Base-by-base conservation (phyloP, 23 tunicate species). In the Trididemnum clinides region DNA sequence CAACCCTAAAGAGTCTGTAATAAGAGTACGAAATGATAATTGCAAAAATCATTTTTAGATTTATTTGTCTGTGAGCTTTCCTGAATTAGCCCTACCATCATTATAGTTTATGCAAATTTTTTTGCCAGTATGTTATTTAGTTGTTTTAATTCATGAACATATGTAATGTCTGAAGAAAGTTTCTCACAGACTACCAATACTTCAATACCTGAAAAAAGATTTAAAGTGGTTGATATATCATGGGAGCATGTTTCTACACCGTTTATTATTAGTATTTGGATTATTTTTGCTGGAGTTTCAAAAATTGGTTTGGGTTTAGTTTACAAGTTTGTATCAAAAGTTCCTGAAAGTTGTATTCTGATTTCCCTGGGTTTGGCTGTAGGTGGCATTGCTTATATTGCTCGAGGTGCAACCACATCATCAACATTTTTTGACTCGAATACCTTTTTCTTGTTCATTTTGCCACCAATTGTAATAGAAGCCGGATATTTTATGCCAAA, bases 401-500 rank as follows among this genome's bases (percentile, higher is more conserved):
- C 88, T 83, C 76, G 71, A 34, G 62, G 89, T 37, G 73, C 75
- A 87, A 86, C 72, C 30, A 73, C 92, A 36, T 84, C 66, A n/a
- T 72, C 88, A 49, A 72, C 85, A 7, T 58, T 97, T 29, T 92
- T 92, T 72, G 85, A 93, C 34, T 88, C 99, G 10, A 89, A 97
- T 78, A 78, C 89, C 19, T 97, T 97, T 82, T 97, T 97, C 39
- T 84, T 92, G 0, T 88, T 84, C 59, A 88, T 97, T 81, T 58
- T 97, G 49, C 99, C 99, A 1, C 99, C 99, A 6, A 97, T 97
- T 35, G 97, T 97, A 28, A 91, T 97, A 82, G 99, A 97, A 77
- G 99, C 99, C 59, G 99, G 99, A 23, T 97, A 97, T 70, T 97
- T 97, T 82, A 97, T 97, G 99, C 97, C 97, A 5, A 97, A 97